Conservation (phyloP, 1,140 invertebrate species). For the Heliconius nattereri region DNA sequence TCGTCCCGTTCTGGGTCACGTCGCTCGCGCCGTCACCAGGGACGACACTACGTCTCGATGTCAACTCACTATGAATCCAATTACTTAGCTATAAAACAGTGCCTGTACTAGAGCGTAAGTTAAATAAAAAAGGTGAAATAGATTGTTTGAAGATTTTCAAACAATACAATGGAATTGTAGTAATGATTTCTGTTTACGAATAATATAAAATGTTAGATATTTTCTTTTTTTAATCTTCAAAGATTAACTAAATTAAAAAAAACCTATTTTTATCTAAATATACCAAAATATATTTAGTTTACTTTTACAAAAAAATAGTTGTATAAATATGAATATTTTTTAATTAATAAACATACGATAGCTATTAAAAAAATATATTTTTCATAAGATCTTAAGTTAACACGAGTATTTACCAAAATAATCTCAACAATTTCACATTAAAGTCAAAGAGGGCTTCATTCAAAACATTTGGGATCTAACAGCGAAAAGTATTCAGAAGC, state of each 20-base stretch:
- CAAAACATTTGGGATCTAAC: conserved; percentile 28
- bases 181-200: no score
- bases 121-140: neutral
- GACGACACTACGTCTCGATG: conserved; percentile 28
- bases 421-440: neutral
- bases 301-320: no score
- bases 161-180: neutral
- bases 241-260: no score
- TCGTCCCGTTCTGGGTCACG: conserved; percentile 25
- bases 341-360: neutral
- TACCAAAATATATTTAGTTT: no score
- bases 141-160: neutral
- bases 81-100: conserved; percentile 28
- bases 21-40: conserved; percentile 22
- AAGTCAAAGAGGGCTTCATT: conserved; percentile 12
- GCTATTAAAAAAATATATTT: no score
- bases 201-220: no score
- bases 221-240: no score
- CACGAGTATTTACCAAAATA: neutral
- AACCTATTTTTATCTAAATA: no score
- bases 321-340: neutral
- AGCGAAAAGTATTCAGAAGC: conserved; percentile 36
- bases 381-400: neutral
- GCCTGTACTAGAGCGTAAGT: neutral
- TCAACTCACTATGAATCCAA: conserved; percentile 34